These are phyloP conservation scores for Mormyrus iriodes DNA, from an alignment of 2,113 vertebrate genomes.

Conservation along the genomic window DNA sequence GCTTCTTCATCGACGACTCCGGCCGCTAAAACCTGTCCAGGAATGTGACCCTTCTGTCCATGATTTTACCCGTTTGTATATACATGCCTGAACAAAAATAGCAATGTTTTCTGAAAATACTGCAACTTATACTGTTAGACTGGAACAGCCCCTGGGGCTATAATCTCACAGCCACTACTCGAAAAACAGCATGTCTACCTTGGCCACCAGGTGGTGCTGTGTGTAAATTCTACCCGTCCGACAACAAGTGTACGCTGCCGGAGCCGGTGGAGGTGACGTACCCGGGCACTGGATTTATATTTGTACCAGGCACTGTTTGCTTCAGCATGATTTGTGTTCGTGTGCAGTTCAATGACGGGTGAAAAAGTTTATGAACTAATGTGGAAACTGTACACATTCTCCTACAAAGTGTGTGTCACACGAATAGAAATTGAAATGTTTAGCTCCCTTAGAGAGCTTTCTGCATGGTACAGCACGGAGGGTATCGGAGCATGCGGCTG, in stretches of 20 bases:
- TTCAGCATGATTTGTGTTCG: neutral
- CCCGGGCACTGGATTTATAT: constrained; percentile 16
- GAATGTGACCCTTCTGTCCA: neutral
- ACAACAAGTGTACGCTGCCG: neutral
- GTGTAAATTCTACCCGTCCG: constrained; percentile 22
- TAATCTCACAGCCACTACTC: neutral
- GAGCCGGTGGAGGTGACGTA: constrained; percentile 25
- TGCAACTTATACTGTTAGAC: constrained; percentile 26
- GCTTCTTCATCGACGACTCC: constrained; percentile 38
- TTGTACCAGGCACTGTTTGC: constrained; percentile 24
- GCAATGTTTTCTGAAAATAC: constrained; percentile 5
- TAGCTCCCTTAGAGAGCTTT: constrained; percentile 2
- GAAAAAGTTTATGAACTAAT: constrained; percentile 21
- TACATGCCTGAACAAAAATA: constrained; percentile 19
- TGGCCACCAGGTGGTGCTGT: constrained; percentile 56
- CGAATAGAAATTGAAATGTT: constrained; percentile 13
- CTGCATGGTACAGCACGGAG: neutral
- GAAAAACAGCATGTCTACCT: neutral
- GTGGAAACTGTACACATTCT: constrained; percentile 21
- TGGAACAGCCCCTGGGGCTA: constrained; percentile 19
- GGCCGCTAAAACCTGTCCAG: constrained; percentile 17
- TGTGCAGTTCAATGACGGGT: neutral
- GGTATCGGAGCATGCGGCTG: neutral
- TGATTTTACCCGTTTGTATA: neutral
- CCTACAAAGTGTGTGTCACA: neutral